A percentile compares a stretch with the other conserved stretches of the same genome.
These are phyloP conservation scores for Drosophila paranaensis DNA, from an alignment of 2,888 invertebrate species.

Conservation along the genomic window DNA sequence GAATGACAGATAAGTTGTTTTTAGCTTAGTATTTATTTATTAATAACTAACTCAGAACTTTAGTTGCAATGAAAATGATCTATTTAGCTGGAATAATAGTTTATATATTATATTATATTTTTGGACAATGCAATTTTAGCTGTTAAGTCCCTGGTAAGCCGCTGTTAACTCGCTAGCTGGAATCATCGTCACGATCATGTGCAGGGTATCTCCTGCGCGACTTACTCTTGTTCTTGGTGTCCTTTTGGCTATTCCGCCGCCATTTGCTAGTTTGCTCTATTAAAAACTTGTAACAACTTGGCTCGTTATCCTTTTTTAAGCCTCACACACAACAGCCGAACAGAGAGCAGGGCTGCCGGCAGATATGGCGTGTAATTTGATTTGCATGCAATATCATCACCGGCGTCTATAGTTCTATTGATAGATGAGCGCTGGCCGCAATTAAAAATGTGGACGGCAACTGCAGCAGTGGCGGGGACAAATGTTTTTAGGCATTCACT, in stretches of 20 bases:
- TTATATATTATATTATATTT: too few species aligned
- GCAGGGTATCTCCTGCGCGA: constrained; percentile 2
- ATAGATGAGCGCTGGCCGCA: constrained; percentile 57
- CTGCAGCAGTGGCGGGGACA: constrained; percentile 34
- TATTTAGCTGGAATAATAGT: too few species aligned
- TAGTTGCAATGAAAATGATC: too few species aligned
- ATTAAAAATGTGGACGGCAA: constrained; percentile 54
- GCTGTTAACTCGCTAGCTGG: too few species aligned
- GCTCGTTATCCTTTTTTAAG: constrained; percentile 65
- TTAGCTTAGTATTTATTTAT: too few species aligned
- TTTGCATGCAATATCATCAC: constrained; percentile 57
- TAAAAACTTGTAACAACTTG: constrained; percentile 83
- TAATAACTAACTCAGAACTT: too few species aligned
- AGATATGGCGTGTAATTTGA: constrained; percentile 66
- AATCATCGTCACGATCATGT: too few species aligned
- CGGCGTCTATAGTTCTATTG: constrained; percentile 56
- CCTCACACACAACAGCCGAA: constrained; percentile 17
- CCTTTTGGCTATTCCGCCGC: constrained; percentile 35
- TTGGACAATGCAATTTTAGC: too few species aligned
- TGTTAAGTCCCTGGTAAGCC: too few species aligned
- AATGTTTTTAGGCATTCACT: constrained; percentile 55
- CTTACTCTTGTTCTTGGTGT: not conserved
- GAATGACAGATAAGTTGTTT: too few species aligned
- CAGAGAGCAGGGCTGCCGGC: constrained; percentile 24
- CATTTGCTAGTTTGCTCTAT: constrained; percentile 75